Evolutionary conservation across 2,888 invertebrate species (phyloP).

Genomic region (Rhaphigaster nebulosa): DNA sequence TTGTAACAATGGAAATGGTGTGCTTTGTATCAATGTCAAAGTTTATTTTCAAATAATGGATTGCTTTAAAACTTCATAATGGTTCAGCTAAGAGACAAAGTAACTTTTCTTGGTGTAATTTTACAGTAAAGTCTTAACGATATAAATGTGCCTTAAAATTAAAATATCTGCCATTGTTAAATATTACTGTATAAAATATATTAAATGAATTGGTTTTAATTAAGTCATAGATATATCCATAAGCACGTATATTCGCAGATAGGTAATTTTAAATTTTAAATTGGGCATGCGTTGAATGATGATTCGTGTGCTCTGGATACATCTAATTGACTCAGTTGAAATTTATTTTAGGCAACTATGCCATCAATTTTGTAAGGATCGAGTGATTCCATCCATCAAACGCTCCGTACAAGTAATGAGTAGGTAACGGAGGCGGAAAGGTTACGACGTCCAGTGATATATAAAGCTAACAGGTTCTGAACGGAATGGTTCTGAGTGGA

Average conservation of each 20-base stretch:
- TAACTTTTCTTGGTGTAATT: too few relatives aligned
- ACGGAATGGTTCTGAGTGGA: not conserved
- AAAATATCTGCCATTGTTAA: too few relatives aligned
- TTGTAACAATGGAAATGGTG: too few relatives aligned
- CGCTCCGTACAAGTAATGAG: not conserved
- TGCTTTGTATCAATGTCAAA: too few relatives aligned
- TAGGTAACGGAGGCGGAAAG: conserved; percentile 29
- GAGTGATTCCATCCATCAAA: not conserved
- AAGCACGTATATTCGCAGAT: not conserved
- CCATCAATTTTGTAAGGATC: not conserved
- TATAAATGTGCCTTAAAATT: too few relatives aligned
- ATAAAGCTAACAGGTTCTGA: not conserved
- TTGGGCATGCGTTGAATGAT: conserved; percentile 25
- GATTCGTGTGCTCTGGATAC: not conserved
- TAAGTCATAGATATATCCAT: not conserved
- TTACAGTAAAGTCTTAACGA: too few relatives aligned
- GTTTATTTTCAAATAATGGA: too few relatives aligned
- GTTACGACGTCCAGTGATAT: not conserved
- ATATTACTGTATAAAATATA: too few relatives aligned
- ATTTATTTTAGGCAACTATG: not conserved
- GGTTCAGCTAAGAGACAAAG: too few relatives aligned
- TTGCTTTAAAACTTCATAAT: too few relatives aligned
- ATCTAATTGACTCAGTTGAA: not conserved
- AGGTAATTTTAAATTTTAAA: not conserved
- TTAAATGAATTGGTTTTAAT: not conserved